A percentile compares a stretch with the other conserved stretches of the same genome.
Evolutionary conservation across 2,113 vertebrate species (phyloP).

Genomic region (Callipepla squamata): DNA sequence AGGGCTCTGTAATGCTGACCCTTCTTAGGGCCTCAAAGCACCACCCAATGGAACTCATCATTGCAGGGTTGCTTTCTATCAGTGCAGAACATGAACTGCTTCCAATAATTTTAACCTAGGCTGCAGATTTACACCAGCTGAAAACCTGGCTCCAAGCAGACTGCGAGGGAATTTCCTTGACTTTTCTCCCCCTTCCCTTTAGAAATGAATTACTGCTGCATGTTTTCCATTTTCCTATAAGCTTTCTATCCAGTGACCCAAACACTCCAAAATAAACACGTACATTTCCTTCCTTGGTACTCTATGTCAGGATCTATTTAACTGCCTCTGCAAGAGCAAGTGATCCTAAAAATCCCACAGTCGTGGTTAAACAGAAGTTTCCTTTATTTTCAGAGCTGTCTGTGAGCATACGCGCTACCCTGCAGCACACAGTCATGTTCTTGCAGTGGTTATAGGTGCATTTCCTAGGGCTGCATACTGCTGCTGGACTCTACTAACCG

Average conservation of each 20-base stretch:
- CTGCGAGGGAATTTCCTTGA: conserved; percentile 56
- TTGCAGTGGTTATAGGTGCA: neutral
- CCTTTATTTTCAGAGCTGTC: conserved; percentile 21
- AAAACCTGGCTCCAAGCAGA: conserved; percentile 29
- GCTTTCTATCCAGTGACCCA: conserved; percentile 40
- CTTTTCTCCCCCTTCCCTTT: conserved; percentile 40
- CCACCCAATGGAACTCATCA: neutral
- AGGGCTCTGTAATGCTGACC: neutral
- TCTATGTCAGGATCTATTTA: conserved; percentile 25
- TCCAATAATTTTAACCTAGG: neutral
- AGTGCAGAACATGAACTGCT: neutral
- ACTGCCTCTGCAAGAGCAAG: conserved; percentile 19
- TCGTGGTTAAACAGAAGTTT: neutral
- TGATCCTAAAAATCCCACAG: neutral
- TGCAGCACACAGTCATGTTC: neutral
- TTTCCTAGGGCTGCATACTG: neutral
- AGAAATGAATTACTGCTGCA: conserved; percentile 40
- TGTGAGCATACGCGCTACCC: neutral
- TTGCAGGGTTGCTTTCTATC: neutral
- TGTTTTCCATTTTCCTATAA: conserved; percentile 64
- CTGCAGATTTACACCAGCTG: neutral
- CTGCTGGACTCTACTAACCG: neutral
- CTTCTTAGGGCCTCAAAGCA: neutral
- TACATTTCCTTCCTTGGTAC: conserved; percentile 58
- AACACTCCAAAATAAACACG: conserved; percentile 44